phyloP scores from a whole-genome alignment of 1,140 invertebrate species.

The Propsilocerus akamusi region DNA sequence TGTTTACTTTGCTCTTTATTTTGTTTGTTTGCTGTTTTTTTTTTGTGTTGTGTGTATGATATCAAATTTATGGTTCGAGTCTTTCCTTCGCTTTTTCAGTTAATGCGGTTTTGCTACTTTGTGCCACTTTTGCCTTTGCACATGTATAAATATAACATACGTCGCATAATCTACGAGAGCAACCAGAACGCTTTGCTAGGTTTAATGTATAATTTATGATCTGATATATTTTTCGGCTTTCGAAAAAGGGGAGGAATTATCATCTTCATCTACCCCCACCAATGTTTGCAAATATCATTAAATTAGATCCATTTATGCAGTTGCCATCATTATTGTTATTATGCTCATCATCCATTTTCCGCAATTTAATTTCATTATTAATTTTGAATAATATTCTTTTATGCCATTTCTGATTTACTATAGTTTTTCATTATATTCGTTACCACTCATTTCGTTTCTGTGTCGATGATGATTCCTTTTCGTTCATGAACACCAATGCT shows the following conservation, averaged over 20 bases:
- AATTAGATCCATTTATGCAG: slow-evolving; percentile 1
- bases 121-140: too few species aligned
- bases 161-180: too few species aligned
- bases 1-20: background rate
- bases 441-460: too few species aligned
- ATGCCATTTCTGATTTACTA: background rate
- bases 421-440: background rate
- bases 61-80: background rate
- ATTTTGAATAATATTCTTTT: background rate
- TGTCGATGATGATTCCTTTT: too few species aligned
- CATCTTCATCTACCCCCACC: too few species aligned
- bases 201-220: too few species aligned
- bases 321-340: background rate
- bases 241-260: too few species aligned
- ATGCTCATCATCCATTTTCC: slow-evolving; percentile 2
- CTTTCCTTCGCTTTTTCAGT: background rate
- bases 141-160: too few species aligned
- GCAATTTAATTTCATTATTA: background rate
- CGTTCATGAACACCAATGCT: background rate
- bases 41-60: background rate
- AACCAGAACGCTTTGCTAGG: too few species aligned
- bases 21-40: background rate
- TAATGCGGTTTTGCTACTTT: too few species aligned
- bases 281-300: slow-evolving; percentile 3
- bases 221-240: too few species aligned